phyloP scores from a whole-genome alignment of 2,797 vertebrate species.

The Cirrhinus molitorella region DNA sequence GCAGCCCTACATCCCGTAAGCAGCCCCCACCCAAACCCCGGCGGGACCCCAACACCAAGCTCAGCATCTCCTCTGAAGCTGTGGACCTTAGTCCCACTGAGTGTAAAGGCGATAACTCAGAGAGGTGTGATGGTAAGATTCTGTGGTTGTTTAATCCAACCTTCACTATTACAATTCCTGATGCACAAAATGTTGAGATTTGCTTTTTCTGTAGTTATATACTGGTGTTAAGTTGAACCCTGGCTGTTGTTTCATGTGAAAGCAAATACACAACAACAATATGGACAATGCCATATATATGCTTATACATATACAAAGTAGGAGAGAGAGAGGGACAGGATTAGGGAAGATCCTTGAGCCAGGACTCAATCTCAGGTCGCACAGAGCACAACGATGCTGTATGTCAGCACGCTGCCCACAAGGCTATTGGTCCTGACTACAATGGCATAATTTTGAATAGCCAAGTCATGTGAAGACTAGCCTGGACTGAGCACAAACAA shows the following conservation, averaged over 20 bases:
- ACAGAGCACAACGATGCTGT: too few relatives aligned
- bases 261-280: slow-evolving; percentile 12
- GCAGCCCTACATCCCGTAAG: slow-evolving; percentile 90
- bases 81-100: slow-evolving; percentile 87
- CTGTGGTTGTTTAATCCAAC: background rate
- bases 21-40: slow-evolving; percentile 97
- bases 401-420: too few relatives aligned
- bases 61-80: slow-evolving; percentile 97
- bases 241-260: slow-evolving; percentile 1
- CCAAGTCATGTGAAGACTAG: background rate
- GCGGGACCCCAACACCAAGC: slow-evolving; percentile 95
- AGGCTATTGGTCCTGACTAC: too few relatives aligned
- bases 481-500: background rate
- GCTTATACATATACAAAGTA: too few relatives aligned
- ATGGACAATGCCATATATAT: background rate
- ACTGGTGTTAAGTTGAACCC: background rate
- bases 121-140: slow-evolving; percentile 83
- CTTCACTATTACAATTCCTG: background rate
- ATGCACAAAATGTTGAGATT: background rate
- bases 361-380: too few relatives aligned
- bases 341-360: too few relatives aligned
- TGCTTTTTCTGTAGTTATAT: background rate
- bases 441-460: slow-evolving; percentile 5
- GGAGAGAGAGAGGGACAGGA: too few relatives aligned
- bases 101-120: slow-evolving; percentile 81